Base-by-base conservation (phyloP, 2,888 invertebrate species). In the Petrolisthes manimaculis region DNA sequence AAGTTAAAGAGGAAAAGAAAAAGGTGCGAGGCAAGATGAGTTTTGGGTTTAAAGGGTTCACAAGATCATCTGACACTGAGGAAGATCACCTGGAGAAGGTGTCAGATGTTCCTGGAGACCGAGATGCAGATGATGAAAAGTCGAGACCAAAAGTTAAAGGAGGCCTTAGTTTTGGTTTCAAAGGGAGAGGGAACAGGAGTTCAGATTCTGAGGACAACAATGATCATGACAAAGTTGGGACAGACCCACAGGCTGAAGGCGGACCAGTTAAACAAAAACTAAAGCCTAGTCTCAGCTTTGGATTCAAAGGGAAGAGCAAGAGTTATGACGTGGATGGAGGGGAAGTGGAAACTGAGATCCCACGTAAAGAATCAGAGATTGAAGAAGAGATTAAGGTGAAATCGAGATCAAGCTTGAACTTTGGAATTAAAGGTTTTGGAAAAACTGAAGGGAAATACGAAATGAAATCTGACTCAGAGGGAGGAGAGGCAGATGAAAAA, bases 201-300 rank as follows among this genome's bases (percentile, higher is more conserved):
- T 89, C 89, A 54, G 89, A 89, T 75, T 89, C 89, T 5, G 89
- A 89, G 37, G 89, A 89, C 75, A 89, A 87, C 56, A 78, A 74
- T 56, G 89, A 89, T 51, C 84, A 84, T 18, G 86, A 86, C 69
- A 80, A 80, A 78, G 87, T 87, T 54, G 89, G 83, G 18, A 84
- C 86, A 9, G 87, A 85, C 56, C 89, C 86, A 14, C 54, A 81
- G 14, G 81, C 81, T 9, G 84, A 89, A n/a, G 53, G 82, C 9
- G 82, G 56, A 5, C 67, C 54, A 51, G 80, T 84, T 55, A 89
- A 89, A 18, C 81, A 84, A 24, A 89, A 89, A 55, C 56, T 89
- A 14, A 89, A 89, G 53, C 86, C 87, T 37, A 89, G 84, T 69
- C 84, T 84, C 21, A 86, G 89, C 77, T 89, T 89, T 61, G 89